Evolutionary conservation across 2,797 vertebrate genomes (phyloP), one percentile per base, ranked within the genome.

Genomic region (Phalloptychus januarius): DNA sequence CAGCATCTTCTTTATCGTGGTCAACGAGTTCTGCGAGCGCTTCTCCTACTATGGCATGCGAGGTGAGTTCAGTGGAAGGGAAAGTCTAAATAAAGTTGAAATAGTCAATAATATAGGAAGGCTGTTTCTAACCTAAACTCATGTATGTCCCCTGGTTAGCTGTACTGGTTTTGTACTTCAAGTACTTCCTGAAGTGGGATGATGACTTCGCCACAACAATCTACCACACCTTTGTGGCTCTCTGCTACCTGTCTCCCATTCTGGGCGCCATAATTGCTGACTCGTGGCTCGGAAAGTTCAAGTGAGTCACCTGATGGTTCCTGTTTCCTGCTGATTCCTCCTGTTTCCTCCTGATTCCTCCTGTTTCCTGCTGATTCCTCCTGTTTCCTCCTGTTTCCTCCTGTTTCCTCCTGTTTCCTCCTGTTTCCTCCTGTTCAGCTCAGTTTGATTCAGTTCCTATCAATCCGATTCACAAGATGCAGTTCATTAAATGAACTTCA

Each of bases 21-120:
- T 97, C 93, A 99, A 97, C 89, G 97, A 99, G 91, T 99, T 99
- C 95, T 99, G 97, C 0, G 98, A 99, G 88, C 91, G 98, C 0
- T 99, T 99, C 91, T 99, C 98, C 94, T 99, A 98, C 95, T 99
- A 98, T 97, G 97, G 97, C 88, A 99, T 98, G 97, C 91, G 94
- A 97, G 96, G 98, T 98, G 93, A 93, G 88, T 38, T 2, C 20
- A 33, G 33, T 38, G 20, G 61, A 36, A 36, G 15, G 12, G 11
- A 65, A 7, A 69, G 23, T 25, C 36, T 42, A 69, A 69, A 69
- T 69, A 69, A 69, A 42, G 10, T 11, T 69, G 65, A 3, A 40
- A 40, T 42, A 40, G 42, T 69, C 11, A 11, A 12, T 69, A 4
- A 42, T n/a, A n/a, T n/a, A 18, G 10, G 11, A 67, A 42, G 38